Conservation (phyloP, 53 echinoderm and acorn worm genomes). For the Echinarachnius parma region DNA sequence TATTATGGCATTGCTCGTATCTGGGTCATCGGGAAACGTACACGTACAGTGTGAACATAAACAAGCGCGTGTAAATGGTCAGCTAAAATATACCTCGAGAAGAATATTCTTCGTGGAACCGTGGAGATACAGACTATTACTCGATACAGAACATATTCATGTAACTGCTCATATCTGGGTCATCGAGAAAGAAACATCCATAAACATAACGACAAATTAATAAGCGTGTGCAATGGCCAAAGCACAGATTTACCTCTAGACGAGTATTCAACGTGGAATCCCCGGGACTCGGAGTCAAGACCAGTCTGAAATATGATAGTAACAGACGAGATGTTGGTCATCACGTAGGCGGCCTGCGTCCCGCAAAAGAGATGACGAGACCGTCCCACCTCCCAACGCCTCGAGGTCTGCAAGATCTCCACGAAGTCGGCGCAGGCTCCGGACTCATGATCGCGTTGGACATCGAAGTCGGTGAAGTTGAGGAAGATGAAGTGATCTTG, state of each 20-base stretch:
- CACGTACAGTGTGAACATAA: no score
- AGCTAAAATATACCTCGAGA: no score
- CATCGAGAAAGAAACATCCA: background rate
- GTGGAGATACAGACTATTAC: no score
- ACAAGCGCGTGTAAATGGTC: no score
- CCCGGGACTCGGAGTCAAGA: conserved; percentile 71
- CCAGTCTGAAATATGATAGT: conserved; percentile 73
- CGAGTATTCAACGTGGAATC: conserved; percentile 64
- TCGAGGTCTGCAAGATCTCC: conserved; percentile 40
- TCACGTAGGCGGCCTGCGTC: conserved; percentile 58
- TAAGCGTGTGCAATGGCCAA: no score
- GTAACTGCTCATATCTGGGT: background rate
- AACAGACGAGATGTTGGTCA: conserved; percentile 65
- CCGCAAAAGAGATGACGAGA: conserved; percentile 66
- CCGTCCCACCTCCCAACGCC: conserved; percentile 31
- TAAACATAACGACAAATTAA: no score
- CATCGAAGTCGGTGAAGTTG: conserved; percentile 74
- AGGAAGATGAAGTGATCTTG: conserved; percentile 62
- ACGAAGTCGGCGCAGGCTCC: conserved; percentile 69
- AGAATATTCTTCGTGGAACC: no score
- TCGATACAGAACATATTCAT: background rate
- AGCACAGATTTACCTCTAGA: conserved; percentile 75
- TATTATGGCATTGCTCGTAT: no score
- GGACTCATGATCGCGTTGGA: conserved; percentile 42
- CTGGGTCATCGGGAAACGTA: no score